A percentile compares a stretch with the other conserved stretches of the same genome.
phyloP scores from a whole-genome alignment of 2,797 vertebrate genomes.

The Sitta carolinensis region DNA sequence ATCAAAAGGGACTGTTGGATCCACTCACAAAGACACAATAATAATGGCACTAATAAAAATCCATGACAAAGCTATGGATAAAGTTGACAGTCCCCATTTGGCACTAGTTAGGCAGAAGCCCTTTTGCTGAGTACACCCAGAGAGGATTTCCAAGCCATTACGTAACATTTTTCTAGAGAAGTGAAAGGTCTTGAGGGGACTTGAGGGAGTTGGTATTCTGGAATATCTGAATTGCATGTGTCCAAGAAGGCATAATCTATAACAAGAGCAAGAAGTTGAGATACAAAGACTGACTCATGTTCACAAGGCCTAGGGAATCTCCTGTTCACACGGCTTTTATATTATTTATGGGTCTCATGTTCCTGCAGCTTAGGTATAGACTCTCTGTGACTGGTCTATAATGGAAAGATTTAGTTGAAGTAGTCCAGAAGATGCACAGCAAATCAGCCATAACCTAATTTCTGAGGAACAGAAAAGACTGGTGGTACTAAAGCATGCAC shows the following conservation, averaged over 20 bases:
- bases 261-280: neutral
- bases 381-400: neutral
- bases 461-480: neutral
- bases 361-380: neutral
- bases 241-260: neutral
- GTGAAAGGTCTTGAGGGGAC: neutral
- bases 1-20: neutral
- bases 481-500: neutral
- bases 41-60: neutral
- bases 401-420: neutral
- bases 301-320: neutral
- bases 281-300: neutral
- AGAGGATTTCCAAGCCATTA: neutral
- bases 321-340: neutral
- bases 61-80: neutral
- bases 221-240: neutral
- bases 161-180: neutral
- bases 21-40: neutral
- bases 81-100: neutral
- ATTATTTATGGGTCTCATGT: neutral
- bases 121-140: neutral
- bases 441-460: neutral
- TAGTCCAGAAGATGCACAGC: neutral
- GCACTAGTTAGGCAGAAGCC: neutral
- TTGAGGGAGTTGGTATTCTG: neutral